Evolutionary conservation across 2,113 vertebrate species (phyloP).

Genomic region (Trachemys scripta): DNA sequence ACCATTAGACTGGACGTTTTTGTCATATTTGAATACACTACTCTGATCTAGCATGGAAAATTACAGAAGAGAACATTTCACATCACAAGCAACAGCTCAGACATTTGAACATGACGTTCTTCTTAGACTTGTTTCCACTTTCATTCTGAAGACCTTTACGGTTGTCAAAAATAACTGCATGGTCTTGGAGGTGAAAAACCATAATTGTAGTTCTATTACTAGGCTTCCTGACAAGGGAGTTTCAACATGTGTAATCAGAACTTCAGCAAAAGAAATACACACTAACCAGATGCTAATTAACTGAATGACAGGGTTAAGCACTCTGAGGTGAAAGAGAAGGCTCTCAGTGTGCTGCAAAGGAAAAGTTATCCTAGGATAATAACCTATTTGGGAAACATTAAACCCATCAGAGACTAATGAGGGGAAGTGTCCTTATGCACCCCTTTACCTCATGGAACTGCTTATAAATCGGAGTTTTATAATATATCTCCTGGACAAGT

Average conservation of each 20-base stretch:
- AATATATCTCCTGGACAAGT: not conserved
- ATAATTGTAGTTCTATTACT: not conserved
- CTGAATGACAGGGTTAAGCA: not conserved
- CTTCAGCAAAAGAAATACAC: not conserved
- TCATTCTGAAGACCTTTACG: slow-evolving; percentile 1
- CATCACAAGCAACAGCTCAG: not conserved
- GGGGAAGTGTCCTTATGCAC: not conserved
- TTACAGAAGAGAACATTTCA: not conserved
- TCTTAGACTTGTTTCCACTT: not conserved
- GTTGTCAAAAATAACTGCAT: slow-evolving; percentile 5
- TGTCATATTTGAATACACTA: not conserved
- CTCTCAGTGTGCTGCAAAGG: not conserved
- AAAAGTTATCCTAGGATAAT: not conserved
- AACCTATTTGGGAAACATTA: too few species aligned
- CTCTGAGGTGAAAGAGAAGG: not conserved
- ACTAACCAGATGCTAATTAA: fast-evolving
- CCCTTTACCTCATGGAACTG: not conserved
- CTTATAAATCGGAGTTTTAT: not conserved
- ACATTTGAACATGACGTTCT: not conserved
- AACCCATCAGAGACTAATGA: not conserved
- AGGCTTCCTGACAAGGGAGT: not conserved
- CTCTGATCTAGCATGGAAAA: not conserved
- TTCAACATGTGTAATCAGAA: not conserved
- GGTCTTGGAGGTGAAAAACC: slow-evolving; percentile 2
- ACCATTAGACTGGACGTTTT: not conserved